Evolutionary conservation across 2,113 vertebrate species (phyloP).

Genomic region (Peromyscus maniculatus): DNA sequence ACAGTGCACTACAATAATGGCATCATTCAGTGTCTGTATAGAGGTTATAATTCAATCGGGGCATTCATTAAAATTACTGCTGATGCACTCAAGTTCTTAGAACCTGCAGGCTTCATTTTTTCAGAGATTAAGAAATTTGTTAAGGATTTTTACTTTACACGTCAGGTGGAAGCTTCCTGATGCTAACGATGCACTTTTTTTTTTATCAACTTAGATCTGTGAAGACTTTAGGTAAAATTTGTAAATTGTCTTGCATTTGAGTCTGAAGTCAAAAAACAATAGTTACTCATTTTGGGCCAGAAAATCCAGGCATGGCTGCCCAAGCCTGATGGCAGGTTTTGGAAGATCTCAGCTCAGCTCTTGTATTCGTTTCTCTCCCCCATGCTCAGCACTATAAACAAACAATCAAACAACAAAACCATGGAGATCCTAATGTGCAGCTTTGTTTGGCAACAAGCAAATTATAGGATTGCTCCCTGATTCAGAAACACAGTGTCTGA

Average conservation of each 20-base stretch:
- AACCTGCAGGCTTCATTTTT: neutral
- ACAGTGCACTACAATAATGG: neutral
- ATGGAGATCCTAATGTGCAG: no score
- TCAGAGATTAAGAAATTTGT: neutral
- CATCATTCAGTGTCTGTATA: neutral
- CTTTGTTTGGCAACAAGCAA: neutral
- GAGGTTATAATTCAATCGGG: neutral
- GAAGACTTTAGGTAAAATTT: neutral
- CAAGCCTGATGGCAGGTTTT: neutral
- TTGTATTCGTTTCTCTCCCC: neutral
- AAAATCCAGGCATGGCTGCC: neutral
- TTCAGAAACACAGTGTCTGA: neutral
- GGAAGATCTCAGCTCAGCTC: neutral
- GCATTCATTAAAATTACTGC: neutral
- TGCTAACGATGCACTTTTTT: neutral
- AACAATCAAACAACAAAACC: neutral
- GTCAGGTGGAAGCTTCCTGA: neutral
- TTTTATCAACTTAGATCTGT: neutral
- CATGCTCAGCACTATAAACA: neutral
- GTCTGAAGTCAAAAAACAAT: neutral
- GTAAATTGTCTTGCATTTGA: neutral
- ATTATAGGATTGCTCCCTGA: neutral
- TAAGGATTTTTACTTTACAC: neutral
- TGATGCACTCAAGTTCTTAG: neutral
- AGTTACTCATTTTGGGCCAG: neutral